Percentiles rank a stretch among this genome's conserved stretches.
Evolutionary conservation across 2,113 vertebrate genomes (phyloP).

Genomic region (Donacobius atricapilla): DNA sequence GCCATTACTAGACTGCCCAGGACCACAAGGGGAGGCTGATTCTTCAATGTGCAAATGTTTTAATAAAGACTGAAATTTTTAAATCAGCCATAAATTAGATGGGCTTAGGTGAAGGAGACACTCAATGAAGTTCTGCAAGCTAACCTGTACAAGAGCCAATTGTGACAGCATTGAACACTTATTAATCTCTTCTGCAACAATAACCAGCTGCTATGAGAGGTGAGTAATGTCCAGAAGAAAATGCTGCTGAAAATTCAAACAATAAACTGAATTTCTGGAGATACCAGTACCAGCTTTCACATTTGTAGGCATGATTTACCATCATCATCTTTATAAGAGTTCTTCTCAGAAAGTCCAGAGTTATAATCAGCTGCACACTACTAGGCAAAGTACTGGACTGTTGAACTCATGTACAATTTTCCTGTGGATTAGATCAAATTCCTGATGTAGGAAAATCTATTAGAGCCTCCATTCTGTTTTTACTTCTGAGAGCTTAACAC

Average conservation of each 20-base stretch:
- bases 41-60: not conserved
- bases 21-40: not conserved
- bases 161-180: not conserved
- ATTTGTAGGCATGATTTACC: not conserved
- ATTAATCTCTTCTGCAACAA: not conserved
- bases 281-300: not conserved
- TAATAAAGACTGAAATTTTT: not conserved
- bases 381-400: not conserved
- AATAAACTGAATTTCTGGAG: not conserved
- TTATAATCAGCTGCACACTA: not conserved
- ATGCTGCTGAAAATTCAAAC: not conserved
- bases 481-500: slow-evolving; percentile 38
- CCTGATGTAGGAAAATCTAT: slow-evolving; percentile 47
- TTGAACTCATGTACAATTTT: slow-evolving; percentile 21
- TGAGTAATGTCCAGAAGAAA: not conserved
- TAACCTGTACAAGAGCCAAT: not conserved
- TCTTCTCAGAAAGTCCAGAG: not conserved
- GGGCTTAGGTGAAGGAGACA: not conserved
- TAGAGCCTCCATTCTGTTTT: slow-evolving; percentile 13
- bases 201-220: not conserved
- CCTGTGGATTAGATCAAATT: slow-evolving; percentile 49
- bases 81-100: not conserved
- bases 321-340: not conserved
- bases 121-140: not conserved
- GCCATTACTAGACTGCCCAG: not conserved